Evolutionary conservation across 1,140 invertebrate species (phyloP).

Genomic region (Penaeus vannamei): DNA sequence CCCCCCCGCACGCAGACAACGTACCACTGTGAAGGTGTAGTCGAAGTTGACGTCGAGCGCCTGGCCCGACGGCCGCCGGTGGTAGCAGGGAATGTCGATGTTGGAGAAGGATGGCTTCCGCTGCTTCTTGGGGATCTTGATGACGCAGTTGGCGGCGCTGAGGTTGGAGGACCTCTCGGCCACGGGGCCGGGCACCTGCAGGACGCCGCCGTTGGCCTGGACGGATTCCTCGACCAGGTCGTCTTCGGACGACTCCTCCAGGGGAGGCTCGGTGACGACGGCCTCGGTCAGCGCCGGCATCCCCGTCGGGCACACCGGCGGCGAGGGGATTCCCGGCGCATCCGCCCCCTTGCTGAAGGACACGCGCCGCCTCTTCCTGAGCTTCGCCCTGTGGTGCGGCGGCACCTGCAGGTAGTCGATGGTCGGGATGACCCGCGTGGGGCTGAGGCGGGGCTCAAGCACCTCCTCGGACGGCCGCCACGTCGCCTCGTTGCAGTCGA

Average conservation of each 20-base stretch:
- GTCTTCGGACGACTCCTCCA: neutral
- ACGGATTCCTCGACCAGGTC: neutral
- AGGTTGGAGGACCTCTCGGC: constrained; percentile 30
- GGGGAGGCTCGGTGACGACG: neutral
- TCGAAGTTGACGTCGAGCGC: constrained; percentile 61
- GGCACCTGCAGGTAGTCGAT: constrained; percentile 62
- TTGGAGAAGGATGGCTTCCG: constrained; percentile 58
- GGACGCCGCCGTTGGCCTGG: constrained; percentile 29
- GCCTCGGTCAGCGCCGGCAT: neutral
- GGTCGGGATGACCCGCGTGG: constrained; percentile 35
- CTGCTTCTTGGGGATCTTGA: constrained; percentile 59
- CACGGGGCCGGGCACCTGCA: neutral
- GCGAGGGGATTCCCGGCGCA: neutral
- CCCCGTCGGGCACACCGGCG: neutral
- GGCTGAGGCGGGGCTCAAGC: neutral
- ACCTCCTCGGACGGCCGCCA: constrained; percentile 42
- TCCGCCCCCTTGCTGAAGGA: constrained; percentile 34
- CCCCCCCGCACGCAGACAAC: neutral
- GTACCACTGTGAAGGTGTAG: constrained; percentile 63
- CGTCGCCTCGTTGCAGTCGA: constrained; percentile 54
- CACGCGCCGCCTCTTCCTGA: constrained; percentile 33
- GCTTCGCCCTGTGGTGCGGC: constrained; percentile 48
- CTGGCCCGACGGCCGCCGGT: constrained; percentile 54
- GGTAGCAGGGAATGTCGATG: constrained; percentile 59
- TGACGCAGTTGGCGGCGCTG: constrained; percentile 60